A percentile compares a stretch with the other conserved stretches of the same genome.
phyloP scores from a whole-genome alignment of 2,888 invertebrate species.

The Rhogogaster chlorosoma region DNA sequence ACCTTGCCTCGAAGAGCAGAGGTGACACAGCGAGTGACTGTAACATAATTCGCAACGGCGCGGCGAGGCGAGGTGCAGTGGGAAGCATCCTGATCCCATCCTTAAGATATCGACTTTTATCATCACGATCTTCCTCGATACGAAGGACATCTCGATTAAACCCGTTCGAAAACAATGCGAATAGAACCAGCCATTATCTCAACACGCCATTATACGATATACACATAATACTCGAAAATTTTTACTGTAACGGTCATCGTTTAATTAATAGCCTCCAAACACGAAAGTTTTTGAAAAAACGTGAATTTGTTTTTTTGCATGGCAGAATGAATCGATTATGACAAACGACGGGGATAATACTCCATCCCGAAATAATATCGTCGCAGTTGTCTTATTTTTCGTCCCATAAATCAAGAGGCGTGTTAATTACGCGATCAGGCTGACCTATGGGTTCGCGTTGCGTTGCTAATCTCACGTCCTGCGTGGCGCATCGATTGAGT shows the following conservation, averaged over 20 bases:
- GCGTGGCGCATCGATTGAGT: neutral
- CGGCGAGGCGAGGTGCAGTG: neutral
- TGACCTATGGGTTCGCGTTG: slow-evolving; percentile 38
- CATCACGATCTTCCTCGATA: slow-evolving; percentile 70
- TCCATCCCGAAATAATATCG: neutral
- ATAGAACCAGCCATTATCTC: neutral
- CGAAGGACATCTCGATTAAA: slow-evolving; percentile 74
- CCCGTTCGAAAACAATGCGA: slow-evolving; percentile 72
- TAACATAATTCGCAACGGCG: slow-evolving; percentile 23
- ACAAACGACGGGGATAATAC: neutral
- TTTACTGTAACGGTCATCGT: neutral
- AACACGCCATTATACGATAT: neutral
- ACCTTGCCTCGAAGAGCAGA: neutral
- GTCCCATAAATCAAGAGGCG: slow-evolving; percentile 59
- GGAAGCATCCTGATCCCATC: slow-evolving; percentile 61
- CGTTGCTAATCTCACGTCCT: slow-evolving; percentile 24
- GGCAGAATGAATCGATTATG: neutral
- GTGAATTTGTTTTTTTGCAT: too few species aligned
- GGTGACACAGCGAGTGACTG: slow-evolving; percentile 32
- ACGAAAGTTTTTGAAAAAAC: too few species aligned
- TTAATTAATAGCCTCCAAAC: neutral
- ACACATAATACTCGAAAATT: neutral
- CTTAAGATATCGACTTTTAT: slow-evolving; percentile 73
- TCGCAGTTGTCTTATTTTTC: slow-evolving; percentile 48
- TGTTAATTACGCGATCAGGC: slow-evolving; percentile 54